A percentile compares a stretch with the other conserved stretches of the same genome.
phyloP scores from a whole-genome alignment of 2,888 invertebrate genomes.

The Petrophora chlorosata region DNA sequence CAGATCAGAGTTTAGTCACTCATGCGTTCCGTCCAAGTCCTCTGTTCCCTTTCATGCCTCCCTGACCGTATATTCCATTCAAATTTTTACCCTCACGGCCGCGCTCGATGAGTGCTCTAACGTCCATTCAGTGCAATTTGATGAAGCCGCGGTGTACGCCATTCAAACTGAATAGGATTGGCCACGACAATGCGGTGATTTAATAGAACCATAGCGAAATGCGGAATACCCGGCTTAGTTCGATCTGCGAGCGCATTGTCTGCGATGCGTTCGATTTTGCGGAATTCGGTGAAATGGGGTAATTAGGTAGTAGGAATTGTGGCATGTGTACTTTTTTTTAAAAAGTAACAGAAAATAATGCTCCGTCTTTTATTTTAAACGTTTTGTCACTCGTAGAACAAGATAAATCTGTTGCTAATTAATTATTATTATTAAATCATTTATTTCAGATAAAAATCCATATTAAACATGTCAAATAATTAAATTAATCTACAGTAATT shows the following conservation, averaged over 20 bases:
- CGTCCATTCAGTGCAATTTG: constrained; percentile 80
- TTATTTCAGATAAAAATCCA: too few species aligned
- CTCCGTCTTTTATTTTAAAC: too few species aligned
- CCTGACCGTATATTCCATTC: constrained; percentile 73
- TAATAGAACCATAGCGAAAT: constrained; percentile 72
- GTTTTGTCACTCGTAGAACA: too few species aligned
- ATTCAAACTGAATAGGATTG: constrained; percentile 74
- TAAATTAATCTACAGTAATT: too few species aligned
- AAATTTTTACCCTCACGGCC: constrained; percentile 79
- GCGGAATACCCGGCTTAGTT: constrained; percentile 58
- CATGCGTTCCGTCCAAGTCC: constrained; percentile 5
- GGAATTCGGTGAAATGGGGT: constrained; percentile 32
- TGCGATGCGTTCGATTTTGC: constrained; percentile 37
- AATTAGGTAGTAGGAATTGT: constrained; percentile 9
- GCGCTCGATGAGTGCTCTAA: constrained; percentile 76
- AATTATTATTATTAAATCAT: too few species aligned
- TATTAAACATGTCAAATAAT: too few species aligned
- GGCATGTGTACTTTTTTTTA: background rate
- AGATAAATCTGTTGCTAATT: too few species aligned
- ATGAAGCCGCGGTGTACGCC: constrained; percentile 73
- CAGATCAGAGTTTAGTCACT: background rate
- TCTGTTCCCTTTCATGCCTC: constrained; percentile 47
- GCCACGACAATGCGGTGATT: constrained; percentile 74
- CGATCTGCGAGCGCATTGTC: constrained; percentile 39
- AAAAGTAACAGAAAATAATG: too few species aligned